These are phyloP conservation scores for Antigone vipio DNA, from an alignment of 2,113 vertebrate genomes.

Conservation along the genomic window DNA sequence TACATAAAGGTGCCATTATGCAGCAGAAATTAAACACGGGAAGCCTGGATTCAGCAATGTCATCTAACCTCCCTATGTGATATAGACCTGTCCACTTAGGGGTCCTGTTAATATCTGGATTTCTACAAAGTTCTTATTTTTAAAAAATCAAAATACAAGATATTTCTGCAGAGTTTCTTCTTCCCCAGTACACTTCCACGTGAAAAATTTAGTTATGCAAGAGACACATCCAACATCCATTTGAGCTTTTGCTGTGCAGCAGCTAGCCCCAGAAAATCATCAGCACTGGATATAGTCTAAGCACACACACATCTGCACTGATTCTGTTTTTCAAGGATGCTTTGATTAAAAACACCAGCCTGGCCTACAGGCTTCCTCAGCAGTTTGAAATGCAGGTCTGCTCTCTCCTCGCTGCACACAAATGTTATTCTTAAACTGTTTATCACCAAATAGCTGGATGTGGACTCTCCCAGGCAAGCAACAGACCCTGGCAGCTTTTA, in stretches of 20 bases:
- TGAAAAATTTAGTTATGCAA: not conserved
- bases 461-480: not conserved
- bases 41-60: not conserved
- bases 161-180: not conserved
- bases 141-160: not conserved
- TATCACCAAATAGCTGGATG: not conserved
- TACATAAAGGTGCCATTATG: no score
- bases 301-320: not conserved
- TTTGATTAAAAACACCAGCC: not conserved
- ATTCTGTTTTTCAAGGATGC: not conserved
- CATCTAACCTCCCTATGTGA: accelerated
- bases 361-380: not conserved
- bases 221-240: not conserved
- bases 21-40: not conserved
- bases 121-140: not conserved
- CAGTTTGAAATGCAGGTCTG: not conserved
- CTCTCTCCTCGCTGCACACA: not conserved
- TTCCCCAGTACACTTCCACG: not conserved
- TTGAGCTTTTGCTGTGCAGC: not conserved
- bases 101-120: no score
- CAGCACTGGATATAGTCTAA: not conserved
- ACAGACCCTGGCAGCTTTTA: not conserved
- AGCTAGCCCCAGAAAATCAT: not conserved
- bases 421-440: not conserved
- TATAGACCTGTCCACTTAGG: not conserved